These are phyloP conservation scores for Steinernema khuongi DNA, from an alignment of 1,140 invertebrate genomes.

Conservation along the genomic window DNA sequence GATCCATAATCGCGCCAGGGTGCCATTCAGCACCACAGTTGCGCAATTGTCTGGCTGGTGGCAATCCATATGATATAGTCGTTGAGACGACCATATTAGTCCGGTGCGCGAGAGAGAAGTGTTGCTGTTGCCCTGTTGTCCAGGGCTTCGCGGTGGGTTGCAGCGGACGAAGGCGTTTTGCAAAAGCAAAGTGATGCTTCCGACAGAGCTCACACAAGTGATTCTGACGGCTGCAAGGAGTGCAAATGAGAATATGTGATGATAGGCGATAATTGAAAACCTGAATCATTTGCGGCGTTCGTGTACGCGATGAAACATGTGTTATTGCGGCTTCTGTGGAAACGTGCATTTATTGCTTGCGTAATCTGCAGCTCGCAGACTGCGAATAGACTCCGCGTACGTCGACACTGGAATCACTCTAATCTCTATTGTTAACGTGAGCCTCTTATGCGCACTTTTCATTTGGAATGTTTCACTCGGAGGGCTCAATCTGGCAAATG, in stretches of 20 bases:
- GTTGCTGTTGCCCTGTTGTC: too few species aligned
- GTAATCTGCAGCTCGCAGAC: background rate
- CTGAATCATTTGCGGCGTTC: background rate
- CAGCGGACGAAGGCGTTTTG: too few species aligned
- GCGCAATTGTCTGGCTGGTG: conserved; percentile 10
- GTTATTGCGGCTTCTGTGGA: background rate
- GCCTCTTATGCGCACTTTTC: background rate
- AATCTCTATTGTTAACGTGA: background rate
- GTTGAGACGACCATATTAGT: too few species aligned
- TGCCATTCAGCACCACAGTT: conserved; percentile 11
- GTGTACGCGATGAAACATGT: background rate
- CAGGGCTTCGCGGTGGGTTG: too few species aligned
- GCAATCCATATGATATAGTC: conserved; percentile 14
- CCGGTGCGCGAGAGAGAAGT: too few species aligned
- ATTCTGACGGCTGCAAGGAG: background rate
- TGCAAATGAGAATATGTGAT: background rate
- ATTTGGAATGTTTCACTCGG: background rate
- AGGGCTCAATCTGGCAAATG: too few species aligned
- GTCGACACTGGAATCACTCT: background rate
- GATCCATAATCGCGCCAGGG: conserved; percentile 3
- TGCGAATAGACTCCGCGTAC: background rate
- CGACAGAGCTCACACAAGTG: conserved; percentile 8
- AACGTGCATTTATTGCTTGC: background rate
- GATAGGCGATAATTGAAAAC: conserved; percentile 1
- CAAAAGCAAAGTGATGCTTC: too few species aligned